phyloP scores from a whole-genome alignment of 2,797 vertebrate genomes.

The Neosilurus mollespiculum region DNA sequence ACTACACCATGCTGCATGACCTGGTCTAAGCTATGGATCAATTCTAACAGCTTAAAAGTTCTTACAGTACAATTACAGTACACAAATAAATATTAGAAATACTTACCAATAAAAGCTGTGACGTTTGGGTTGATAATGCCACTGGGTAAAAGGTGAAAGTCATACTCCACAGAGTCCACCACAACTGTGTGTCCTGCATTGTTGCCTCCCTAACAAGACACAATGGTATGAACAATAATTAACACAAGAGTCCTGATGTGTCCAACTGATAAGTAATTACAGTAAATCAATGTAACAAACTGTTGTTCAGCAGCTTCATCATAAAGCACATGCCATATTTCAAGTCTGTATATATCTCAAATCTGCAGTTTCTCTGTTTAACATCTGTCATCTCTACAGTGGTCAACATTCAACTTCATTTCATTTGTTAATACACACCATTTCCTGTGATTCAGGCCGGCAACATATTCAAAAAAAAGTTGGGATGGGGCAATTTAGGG shows the following conservation, averaged over 20 bases:
- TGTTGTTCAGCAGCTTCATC: not conserved
- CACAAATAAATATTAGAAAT: not conserved
- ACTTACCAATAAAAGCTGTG: slow-evolving; percentile 95
- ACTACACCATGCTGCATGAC: slow-evolving; percentile 8
- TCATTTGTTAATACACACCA: no score
- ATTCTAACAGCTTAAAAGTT: no score
- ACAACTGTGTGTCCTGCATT: slow-evolving; percentile 98
- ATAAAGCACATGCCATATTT: not conserved
- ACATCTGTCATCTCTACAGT: not conserved
- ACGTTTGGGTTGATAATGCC: slow-evolving; percentile 98
- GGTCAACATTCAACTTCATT: not conserved
- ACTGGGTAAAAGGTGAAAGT: slow-evolving; percentile 97
- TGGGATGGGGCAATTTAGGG: no score
- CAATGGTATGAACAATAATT: not conserved
- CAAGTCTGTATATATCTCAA: not conserved
- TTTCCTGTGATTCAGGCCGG: no score
- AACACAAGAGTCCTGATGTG: not conserved
- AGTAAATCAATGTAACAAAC: not conserved
- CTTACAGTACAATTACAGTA: not conserved
- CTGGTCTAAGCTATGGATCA: not conserved
- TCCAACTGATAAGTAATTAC: not conserved
- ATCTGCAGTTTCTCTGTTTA: not conserved
- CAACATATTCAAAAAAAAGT: no score
- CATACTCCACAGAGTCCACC: slow-evolving; percentile 95
- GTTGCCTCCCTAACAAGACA: slow-evolving; percentile 86